Evolutionary conservation across 2,113 vertebrate species (phyloP).

Genomic region (Sitta europaea): DNA sequence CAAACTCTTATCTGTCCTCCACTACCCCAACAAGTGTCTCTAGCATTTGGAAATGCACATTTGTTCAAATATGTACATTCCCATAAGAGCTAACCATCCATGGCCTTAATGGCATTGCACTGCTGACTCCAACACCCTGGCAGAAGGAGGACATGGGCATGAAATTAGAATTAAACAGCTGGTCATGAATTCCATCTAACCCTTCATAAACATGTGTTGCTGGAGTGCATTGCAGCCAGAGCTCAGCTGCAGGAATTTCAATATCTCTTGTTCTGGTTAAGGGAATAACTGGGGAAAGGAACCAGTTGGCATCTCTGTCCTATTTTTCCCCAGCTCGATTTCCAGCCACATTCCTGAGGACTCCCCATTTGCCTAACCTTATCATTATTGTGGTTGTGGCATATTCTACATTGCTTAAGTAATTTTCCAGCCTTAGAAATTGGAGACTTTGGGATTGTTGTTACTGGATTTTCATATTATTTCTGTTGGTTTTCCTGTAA

Average conservation of each 20-base stretch:
- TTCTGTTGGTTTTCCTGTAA: not conserved
- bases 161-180: conserved; percentile 16
- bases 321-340: not conserved
- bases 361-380: not conserved
- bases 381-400: not conserved
- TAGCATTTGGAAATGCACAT: not conserved
- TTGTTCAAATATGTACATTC: not conserved
- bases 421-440: not conserved
- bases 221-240: not conserved
- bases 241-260: not conserved
- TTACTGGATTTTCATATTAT: not conserved
- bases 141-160: not conserved
- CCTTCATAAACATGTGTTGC: not conserved
- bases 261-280: not conserved
- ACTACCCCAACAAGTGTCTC: not conserved
- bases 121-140: not conserved
- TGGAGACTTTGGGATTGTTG: not conserved
- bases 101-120: not conserved
- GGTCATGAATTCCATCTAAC: not conserved
- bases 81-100: not conserved
- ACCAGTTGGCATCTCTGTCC: not conserved
- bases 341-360: not conserved
- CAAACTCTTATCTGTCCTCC: not conserved
- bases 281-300: not conserved
- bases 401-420: not conserved